Base-by-base conservation (phyloP, 23 tunicate genomes). In the Diplosoma virens region DNA sequence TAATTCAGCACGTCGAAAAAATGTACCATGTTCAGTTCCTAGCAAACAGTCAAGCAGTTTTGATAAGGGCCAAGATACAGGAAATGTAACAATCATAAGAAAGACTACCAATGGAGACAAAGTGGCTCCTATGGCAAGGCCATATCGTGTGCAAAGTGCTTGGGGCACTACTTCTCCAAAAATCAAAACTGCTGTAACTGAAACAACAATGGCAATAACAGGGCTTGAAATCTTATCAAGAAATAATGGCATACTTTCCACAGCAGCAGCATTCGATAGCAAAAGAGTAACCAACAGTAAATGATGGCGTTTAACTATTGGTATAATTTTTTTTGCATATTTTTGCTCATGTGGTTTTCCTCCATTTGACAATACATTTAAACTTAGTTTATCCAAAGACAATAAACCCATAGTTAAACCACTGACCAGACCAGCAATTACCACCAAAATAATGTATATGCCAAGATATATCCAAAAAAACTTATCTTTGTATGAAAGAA, bases 101-200 rank as follows among this genome's bases (percentile, higher is more conserved):
- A 85, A 74, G n/a, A 80, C 67, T 3, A 92, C 97, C 32, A 92
- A 30, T 29, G 92, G 92, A 25, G 97, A 92, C 21, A 92, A 47
- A 34, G 79, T 54, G 7, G 97, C 79, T 18, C 97, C 97, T 50
- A 92, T 92, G 18, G 97, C 97, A 33, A 92, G 87, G 6, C 97
- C 97, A 85, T 80, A 92, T 45, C 97, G 76, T 35, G 97, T 92
- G 71, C 87, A 85, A 25, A 92, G 20, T 5, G 97, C 97, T 80
- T 92, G 97, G 2, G 97, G 97, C 1, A 92, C 80, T 16, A 92
- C 97, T 92, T 92, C 97, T 28, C 97, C 97, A 81, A 92, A 92
- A 22, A 92, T 81, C 18, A 92, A 59, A 60, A 92, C 97, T 2
- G 97, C 97, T 1, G 97, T 92, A 9, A 92, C 97, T 2, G 97